A percentile compares a stretch with the other conserved stretches of the same genome.
Evolutionary conservation across 1,140 invertebrate genomes (phyloP).

Genomic region (Ruditapes philippinarum): DNA sequence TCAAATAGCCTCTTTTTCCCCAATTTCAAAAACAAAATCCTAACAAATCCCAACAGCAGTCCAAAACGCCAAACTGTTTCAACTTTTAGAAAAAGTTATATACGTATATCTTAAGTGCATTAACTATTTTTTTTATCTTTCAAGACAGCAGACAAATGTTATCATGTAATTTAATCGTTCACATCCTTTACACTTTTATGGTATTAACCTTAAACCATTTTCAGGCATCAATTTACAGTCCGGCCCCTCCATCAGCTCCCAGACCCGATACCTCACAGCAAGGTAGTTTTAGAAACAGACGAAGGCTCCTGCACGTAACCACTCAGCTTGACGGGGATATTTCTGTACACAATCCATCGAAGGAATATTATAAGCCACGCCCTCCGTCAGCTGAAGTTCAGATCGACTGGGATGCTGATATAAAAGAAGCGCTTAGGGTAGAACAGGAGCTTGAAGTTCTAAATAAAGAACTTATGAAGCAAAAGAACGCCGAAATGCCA

Average conservation of each 20-base stretch:
- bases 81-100: too few relatives aligned
- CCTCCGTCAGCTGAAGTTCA: neutral
- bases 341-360: neutral
- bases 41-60: too few relatives aligned
- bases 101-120: too few relatives aligned
- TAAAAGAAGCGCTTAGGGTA: neutral
- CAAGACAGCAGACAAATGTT: too few relatives aligned
- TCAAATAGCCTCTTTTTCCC: too few relatives aligned
- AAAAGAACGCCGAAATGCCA: neutral
- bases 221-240: neutral
- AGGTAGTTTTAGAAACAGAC: too few relatives aligned
- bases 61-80: too few relatives aligned
- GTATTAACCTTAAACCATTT: neutral
- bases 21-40: too few relatives aligned
- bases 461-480: slow-evolving; percentile 11
- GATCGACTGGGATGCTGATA: slow-evolving; percentile 5
- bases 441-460: neutral
- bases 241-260: neutral
- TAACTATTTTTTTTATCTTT: too few relatives aligned
- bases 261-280: neutral
- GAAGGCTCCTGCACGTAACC: neutral
- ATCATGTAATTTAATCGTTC: too few relatives aligned
- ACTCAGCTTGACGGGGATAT: slow-evolving; percentile 9
- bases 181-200: too few relatives aligned
- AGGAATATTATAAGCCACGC: neutral